phyloP scores from a whole-genome alignment of 1,140 invertebrate species.

The Lepidurus arcticus region DNA sequence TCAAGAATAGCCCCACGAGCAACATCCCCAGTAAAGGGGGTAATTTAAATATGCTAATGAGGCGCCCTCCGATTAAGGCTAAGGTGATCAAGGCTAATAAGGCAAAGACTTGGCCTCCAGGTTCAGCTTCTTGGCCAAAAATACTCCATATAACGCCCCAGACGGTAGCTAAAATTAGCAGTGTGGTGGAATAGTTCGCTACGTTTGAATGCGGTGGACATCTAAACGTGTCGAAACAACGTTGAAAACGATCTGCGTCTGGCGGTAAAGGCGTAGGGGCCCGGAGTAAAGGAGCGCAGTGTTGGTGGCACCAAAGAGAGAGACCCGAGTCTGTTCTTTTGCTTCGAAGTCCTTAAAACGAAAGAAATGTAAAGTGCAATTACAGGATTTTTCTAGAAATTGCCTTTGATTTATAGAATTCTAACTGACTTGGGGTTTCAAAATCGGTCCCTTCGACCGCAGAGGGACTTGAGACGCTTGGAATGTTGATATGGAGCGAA shows the following conservation, averaged over 20 bases:
- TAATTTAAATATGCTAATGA: conserved; percentile 66
- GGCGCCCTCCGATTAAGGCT: conserved; percentile 73
- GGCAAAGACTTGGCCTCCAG: conserved; percentile 71
- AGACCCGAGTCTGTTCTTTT: neutral
- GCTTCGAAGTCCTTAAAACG: neutral
- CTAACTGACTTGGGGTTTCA: neutral
- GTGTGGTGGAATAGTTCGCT: neutral
- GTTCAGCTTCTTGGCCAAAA: conserved; percentile 64
- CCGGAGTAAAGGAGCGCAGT: neutral
- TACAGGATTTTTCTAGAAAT: neutral
- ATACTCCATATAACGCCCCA: conserved; percentile 69
- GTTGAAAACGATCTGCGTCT: neutral
- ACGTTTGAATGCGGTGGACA: conserved; percentile 23
- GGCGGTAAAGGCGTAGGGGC: conserved; percentile 23
- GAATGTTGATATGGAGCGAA: neutral
- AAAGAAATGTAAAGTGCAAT: neutral
- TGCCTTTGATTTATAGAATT: neutral
- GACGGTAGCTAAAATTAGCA: conserved; percentile 38
- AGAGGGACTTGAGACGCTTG: neutral
- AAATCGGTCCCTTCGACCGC: neutral
- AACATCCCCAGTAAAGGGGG: conserved; percentile 84
- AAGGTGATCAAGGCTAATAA: conserved; percentile 59
- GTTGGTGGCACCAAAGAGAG: neutral
- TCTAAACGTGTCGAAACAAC: neutral
- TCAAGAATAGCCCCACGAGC: conserved; percentile 67